These are phyloP conservation scores for Aproaerema taeniolella DNA, from an alignment of 2,888 invertebrate species.

Conservation along the genomic window DNA sequence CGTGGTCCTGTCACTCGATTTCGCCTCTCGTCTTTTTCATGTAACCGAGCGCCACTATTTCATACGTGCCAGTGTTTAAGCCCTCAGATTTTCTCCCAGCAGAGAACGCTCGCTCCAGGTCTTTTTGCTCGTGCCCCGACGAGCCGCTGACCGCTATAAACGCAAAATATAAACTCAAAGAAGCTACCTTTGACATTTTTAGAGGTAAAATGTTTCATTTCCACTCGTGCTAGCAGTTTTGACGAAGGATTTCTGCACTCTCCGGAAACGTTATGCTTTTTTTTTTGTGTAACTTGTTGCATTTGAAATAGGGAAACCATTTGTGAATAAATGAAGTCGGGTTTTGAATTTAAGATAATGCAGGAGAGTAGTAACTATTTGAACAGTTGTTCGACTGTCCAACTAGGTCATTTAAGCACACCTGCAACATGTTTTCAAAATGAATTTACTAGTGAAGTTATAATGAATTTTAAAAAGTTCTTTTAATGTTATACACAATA, in stretches of 20 bases:
- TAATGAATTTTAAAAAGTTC: constrained; percentile 31
- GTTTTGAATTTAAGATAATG: too few species aligned
- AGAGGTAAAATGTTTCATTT: constrained; percentile 68
- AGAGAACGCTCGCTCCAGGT: constrained; percentile 53
- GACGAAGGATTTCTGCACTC: constrained; percentile 45
- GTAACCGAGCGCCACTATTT: constrained; percentile 75
- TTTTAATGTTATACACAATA: constrained; percentile 41
- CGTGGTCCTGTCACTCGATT: constrained; percentile 74
- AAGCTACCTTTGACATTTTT: constrained; percentile 73
- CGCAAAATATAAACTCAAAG: constrained; percentile 76
- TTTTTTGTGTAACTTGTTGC: constrained; percentile 21
- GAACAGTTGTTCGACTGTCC: too few species aligned
- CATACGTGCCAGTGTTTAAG: constrained; percentile 76
- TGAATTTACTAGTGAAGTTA: constrained; percentile 16
- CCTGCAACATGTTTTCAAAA: constrained; percentile 1
- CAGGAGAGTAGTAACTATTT: too few species aligned
- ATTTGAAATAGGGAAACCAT: too few species aligned
- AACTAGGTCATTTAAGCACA: too few species aligned
- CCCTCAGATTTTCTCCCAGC: constrained; percentile 74
- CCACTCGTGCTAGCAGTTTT: constrained; percentile 53
- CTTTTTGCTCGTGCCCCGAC: constrained; percentile 66
- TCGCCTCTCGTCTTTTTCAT: constrained; percentile 76
- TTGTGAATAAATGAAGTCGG: too few species aligned
- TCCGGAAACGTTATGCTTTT: constrained; percentile 33
- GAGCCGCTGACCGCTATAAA: constrained; percentile 71